Percentiles rank a stretch among this genome's conserved stretches.
These are phyloP conservation scores for Philereme transversata DNA, from an alignment of 2,888 invertebrate genomes.

Conservation along the genomic window DNA sequence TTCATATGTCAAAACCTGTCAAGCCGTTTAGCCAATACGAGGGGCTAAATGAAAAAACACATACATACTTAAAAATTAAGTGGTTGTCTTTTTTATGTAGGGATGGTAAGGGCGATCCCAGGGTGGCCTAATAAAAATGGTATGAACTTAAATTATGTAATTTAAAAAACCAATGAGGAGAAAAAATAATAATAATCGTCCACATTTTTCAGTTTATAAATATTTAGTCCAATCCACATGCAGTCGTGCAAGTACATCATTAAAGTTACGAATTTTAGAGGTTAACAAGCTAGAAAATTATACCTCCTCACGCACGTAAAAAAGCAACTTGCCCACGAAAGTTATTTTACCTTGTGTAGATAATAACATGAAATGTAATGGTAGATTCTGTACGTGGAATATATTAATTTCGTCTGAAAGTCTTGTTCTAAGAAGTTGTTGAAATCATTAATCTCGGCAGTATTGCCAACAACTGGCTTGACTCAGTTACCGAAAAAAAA, in stretches of 20 bases:
- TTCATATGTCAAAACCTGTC: no score
- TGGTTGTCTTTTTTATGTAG: no score
- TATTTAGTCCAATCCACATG: neutral
- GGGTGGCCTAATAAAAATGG: no score
- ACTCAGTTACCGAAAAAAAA: no score
- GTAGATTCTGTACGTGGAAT: constrained; percentile 29
- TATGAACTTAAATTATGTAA: no score
- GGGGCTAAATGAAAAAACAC: no score
- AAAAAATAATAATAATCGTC: no score
- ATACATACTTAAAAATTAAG: no score
- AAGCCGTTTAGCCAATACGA: no score
- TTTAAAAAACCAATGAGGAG: no score
- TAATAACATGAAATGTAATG: constrained; percentile 18
- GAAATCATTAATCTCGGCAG: neutral
- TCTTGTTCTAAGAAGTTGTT: neutral
- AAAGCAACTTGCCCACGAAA: constrained; percentile 26
- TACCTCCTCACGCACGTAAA: constrained; percentile 30
- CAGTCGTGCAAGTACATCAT: constrained; percentile 3
- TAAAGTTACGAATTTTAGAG: constrained; percentile 8
- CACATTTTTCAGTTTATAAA: neutral
- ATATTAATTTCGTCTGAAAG: constrained; percentile 15
- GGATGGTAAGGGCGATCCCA: no score
- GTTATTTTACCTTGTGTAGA: constrained; percentile 30
- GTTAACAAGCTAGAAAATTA: constrained; percentile 19
- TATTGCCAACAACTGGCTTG: neutral